Evolutionary conservation across 2,113 vertebrate species (phyloP).

Genomic region (Hypanus sabinus): DNA sequence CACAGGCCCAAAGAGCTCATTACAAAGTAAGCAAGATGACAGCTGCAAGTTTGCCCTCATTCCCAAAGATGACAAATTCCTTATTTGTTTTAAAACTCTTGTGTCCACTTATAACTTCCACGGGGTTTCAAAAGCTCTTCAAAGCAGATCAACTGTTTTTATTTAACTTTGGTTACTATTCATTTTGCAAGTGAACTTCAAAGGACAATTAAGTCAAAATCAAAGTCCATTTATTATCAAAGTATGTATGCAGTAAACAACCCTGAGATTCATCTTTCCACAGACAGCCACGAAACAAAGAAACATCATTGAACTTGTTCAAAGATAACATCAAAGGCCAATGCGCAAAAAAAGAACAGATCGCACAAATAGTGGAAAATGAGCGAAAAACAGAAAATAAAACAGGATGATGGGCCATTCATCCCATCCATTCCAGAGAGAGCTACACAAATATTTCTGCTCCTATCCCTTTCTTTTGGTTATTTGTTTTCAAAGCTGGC

Average conservation of each 20-base stretch:
- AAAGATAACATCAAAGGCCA: no score
- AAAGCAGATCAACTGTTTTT: not conserved
- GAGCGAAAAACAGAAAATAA: no score
- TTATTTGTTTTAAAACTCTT: not conserved
- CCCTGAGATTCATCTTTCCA: no score
- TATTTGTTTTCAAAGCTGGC: not conserved
- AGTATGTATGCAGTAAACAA: no score
- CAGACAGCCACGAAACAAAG: no score
- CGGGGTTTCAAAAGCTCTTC: not conserved
- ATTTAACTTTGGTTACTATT: not conserved
- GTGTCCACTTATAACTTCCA: not conserved
- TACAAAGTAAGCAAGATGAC: not conserved
- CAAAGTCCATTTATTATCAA: no score
- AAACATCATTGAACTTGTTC: no score
- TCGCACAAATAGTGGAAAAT: no score
- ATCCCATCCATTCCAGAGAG: not conserved
- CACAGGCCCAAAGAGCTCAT: no score
- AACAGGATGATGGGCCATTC: no score
- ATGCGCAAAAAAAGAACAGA: no score
- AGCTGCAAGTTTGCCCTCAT: not conserved
- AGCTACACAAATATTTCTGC: not conserved
- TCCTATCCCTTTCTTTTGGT: not conserved
- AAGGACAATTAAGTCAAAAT: not conserved
- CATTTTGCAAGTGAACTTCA: not conserved
- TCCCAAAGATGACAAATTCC: not conserved